phyloP scores from a whole-genome alignment of 2,113 vertebrate genomes.

The Ellobius talpinus region DNA sequence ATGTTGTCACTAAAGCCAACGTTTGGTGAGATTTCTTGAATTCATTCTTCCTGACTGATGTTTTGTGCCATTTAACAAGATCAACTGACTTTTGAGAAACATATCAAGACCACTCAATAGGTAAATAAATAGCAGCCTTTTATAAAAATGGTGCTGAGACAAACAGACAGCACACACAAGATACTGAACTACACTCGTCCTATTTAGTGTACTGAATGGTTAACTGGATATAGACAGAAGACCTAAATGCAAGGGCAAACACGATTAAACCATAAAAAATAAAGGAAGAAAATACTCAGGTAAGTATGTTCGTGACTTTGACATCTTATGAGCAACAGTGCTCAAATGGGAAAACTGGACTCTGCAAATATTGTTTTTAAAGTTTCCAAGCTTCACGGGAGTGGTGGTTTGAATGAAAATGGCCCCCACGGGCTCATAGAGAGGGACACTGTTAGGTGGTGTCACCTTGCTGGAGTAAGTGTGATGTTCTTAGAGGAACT shows the following conservation, averaged over 20 bases:
- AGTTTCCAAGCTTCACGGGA: not conserved
- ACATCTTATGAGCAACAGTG: not conserved
- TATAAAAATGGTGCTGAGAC: not conserved
- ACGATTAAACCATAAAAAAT: not conserved
- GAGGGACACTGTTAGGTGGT: not conserved
- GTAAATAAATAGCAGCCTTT: slow-evolving; percentile 35
- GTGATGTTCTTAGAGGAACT: not conserved
- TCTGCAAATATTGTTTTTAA: not conserved
- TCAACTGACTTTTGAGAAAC: not conserved
- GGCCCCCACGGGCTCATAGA: not conserved
- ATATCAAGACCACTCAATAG: not conserved
- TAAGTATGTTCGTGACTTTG: not conserved
- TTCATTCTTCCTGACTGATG: not conserved
- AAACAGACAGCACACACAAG: not conserved
- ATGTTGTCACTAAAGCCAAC: not conserved
- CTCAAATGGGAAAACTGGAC: not conserved
- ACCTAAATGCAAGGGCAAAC: not conserved
- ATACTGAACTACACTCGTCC: not conserved
- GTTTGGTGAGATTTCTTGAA: not conserved
- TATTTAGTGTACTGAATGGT: not conserved
- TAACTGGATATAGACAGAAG: not conserved
- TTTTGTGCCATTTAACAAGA: not conserved
- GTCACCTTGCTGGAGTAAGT: not conserved
- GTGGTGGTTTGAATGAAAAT: not conserved
- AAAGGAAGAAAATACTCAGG: not conserved